Conservation (phyloP, 2,113 vertebrate species). For the Nibea coibor region DNA sequence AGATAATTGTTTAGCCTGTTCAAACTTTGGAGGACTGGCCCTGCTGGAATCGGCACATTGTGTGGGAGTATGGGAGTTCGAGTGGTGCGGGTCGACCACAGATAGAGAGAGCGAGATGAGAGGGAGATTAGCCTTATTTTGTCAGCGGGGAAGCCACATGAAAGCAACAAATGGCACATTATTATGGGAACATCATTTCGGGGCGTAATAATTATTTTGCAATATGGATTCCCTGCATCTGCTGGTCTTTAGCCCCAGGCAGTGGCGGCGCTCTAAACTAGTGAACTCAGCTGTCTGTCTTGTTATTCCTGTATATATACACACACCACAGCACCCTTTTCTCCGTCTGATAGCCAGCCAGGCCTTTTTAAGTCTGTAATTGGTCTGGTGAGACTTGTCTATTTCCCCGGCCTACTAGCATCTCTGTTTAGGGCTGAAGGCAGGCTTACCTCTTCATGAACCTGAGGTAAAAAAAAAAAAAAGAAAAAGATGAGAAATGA, state of each 20-base stretch:
- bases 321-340: constrained; percentile 55
- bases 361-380: constrained; percentile 70
- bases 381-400: constrained; percentile 74
- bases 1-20: constrained; percentile 86
- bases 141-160: constrained; percentile 84
- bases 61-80: constrained; percentile 82
- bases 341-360: constrained; percentile 68
- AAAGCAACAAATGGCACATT: constrained; percentile 84
- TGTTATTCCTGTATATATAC: constrained; percentile 67
- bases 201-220: constrained; percentile 82
- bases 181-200: constrained; percentile 82
- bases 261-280: constrained; percentile 58
- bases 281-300: constrained; percentile 68
- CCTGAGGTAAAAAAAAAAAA: constrained; percentile 25
- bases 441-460: constrained; percentile 59
- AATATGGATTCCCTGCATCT: constrained; percentile 77
- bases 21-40: constrained; percentile 83
- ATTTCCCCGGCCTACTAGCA: constrained; percentile 61
- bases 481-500: constrained; percentile 6
- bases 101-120: constrained; percentile 59
- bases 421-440: constrained; percentile 67
- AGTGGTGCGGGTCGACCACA: constrained; percentile 75
- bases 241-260: constrained; percentile 70
- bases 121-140: constrained; percentile 82
- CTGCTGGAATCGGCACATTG: constrained; percentile 82